phyloP scores from a whole-genome alignment of 2,797 vertebrate species.

The Pseudocheirus occidentalis region DNA sequence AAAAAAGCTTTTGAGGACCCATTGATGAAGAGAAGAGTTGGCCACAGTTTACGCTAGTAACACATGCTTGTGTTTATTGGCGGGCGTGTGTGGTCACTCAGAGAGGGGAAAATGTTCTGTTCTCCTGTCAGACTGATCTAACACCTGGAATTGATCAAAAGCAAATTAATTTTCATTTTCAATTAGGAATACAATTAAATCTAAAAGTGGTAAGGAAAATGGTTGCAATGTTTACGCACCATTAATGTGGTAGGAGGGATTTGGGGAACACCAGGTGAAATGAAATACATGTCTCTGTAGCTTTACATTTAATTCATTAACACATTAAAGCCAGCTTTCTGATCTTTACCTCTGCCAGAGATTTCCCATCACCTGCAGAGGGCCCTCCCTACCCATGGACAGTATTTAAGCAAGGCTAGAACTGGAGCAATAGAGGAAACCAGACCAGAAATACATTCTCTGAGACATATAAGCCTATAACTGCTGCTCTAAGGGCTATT shows the following conservation, averaged over 20 bases:
- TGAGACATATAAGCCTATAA: not conserved
- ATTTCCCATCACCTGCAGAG: not conserved
- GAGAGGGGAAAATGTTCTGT: constrained; percentile 38
- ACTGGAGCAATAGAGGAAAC: not conserved
- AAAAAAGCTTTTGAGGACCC: constrained; percentile 52
- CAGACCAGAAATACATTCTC: not conserved
- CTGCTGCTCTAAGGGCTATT: not conserved
- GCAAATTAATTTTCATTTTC: constrained; percentile 84
- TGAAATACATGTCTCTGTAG: constrained; percentile 66
- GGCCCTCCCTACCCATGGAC: not conserved
- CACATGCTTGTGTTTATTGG: constrained; percentile 47
- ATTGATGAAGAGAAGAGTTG: not conserved
- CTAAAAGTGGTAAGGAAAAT: constrained; percentile 50
- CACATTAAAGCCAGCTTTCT: not conserved
- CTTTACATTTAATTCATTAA: constrained; percentile 58
- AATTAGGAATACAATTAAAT: constrained; percentile 80
- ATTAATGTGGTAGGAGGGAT: constrained; percentile 51
- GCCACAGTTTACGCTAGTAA: not conserved
- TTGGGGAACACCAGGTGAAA: constrained; percentile 66
- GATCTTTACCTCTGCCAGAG: not conserved
- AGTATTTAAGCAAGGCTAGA: not conserved
- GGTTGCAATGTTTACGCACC: constrained; percentile 69
- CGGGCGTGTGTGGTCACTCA: constrained; percentile 64
- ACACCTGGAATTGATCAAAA: constrained; percentile 83
- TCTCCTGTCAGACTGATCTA: constrained; percentile 50